These are phyloP conservation scores for Bubo bubo DNA, from an alignment of 2,113 vertebrate species.

Conservation along the genomic window DNA sequence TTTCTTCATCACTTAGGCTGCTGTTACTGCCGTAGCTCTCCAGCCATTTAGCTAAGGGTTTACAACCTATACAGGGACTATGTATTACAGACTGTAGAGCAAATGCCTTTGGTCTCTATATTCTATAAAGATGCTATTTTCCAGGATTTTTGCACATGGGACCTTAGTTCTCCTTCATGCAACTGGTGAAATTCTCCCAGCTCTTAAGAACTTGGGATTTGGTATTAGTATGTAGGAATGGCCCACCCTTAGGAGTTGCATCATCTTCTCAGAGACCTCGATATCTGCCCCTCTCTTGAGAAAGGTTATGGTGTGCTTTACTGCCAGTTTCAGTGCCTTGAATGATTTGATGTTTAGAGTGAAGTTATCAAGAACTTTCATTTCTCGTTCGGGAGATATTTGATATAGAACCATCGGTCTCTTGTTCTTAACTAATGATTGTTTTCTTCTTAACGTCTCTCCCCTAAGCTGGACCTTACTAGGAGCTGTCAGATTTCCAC, in stretches of 20 bases:
- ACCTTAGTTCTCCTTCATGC: not conserved
- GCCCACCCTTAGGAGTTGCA: not conserved
- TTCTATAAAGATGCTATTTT: not conserved
- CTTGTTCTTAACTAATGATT: not conserved
- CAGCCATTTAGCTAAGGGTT: not conserved
- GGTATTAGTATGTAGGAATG: not conserved
- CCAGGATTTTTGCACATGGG: not conserved
- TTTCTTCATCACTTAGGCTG: not conserved
- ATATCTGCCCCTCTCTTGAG: not conserved
- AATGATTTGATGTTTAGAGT: not conserved
- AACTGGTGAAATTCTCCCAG: not conserved
- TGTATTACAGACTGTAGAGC: not conserved
- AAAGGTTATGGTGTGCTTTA: not conserved
- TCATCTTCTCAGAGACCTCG: not conserved
- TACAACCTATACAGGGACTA: not conserved
- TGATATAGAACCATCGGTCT: not conserved
- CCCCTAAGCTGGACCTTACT: not conserved
- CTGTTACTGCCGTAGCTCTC: not conserved
- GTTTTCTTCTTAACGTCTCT: not conserved
- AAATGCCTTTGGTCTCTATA: not conserved
- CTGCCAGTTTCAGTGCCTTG: not conserved
- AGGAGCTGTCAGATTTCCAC: not conserved
- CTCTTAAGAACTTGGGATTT: not conserved
- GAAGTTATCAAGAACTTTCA: not conserved
- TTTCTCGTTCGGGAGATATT: not conserved